Evolutionary conservation across 2,888 invertebrate genomes (phyloP).

Genomic region (Halictus ligatus): DNA sequence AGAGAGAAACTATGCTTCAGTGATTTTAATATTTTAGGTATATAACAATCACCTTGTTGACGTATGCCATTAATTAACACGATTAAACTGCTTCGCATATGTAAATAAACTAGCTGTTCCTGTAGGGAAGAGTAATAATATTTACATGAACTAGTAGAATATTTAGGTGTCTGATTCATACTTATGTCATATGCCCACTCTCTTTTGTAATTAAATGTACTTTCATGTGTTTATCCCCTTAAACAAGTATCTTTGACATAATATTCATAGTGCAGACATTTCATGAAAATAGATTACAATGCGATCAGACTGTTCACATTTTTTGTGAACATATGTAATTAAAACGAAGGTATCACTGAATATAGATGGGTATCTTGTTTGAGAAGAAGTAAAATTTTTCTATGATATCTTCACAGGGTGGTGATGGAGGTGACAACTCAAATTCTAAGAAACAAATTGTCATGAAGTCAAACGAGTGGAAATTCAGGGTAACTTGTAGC

Average conservation of each 20-base stretch:
- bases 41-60: slow-evolving; percentile 32
- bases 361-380: slow-evolving; percentile 24
- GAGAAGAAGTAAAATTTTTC: slow-evolving; percentile 64
- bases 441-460: slow-evolving; percentile 85
- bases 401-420: slow-evolving; percentile 84
- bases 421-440: slow-evolving; percentile 85
- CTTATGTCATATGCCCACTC: background rate
- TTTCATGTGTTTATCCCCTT: slow-evolving; percentile 33
- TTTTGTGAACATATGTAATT: slow-evolving; percentile 14
- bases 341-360: slow-evolving; percentile 30
- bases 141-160: slow-evolving; percentile 16
- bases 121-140: slow-evolving; percentile 13
- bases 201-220: slow-evolving; percentile 2
- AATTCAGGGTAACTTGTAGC: slow-evolving; percentile 88
- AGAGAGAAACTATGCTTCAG: slow-evolving; percentile 29
- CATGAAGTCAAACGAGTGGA: slow-evolving; percentile 88
- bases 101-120: slow-evolving; percentile 33
- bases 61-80: slow-evolving; percentile 57
- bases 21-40: slow-evolving; percentile 38
- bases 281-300: slow-evolving; percentile 15
- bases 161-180: background rate
- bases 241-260: slow-evolving; percentile 18
- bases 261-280: slow-evolving; percentile 30
- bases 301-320: slow-evolving; percentile 9
- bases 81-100: slow-evolving; percentile 44